Base-by-base conservation (phyloP, 2,113 vertebrate species). In the Sebastes fasciatus region DNA sequence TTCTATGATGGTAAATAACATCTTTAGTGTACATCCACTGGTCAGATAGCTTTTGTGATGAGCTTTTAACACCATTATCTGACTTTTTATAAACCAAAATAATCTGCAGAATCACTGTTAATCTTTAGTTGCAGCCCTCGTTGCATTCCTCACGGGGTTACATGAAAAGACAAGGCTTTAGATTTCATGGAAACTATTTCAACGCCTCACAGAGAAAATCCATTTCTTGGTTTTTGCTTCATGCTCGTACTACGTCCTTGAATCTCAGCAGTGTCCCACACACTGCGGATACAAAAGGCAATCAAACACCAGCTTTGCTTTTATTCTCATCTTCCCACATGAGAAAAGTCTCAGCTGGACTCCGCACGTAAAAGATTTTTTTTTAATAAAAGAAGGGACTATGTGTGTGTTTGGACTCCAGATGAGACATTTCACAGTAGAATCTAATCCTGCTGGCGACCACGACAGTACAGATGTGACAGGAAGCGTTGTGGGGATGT, bases 401-500 rank as follows among this genome's bases (percentile, higher is more conserved):
- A 58, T 23, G n/a, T 58, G 43, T 51, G 34, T 34, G 34, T 34
- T 34, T 34, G 0, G 34, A 8, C 60, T 79, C 19, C 73, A 10
- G 45, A 60, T 8, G 68, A 55, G 51, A 8, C 40, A 11, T 8
- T 34, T 54, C 34, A 43, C 42, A 48, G n/a, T 13, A 5, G 21
- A 51, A 42, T 79, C 19, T 72, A 49, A 19, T 17, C 52, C 49
- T 40, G 58, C 34, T 9, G 62, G 12, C 8, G 4, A 26, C 9
- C 13, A 14, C n/a, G 1, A 23, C 48, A 17, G 55, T 3, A 5
- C 13, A 8, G 5, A 42, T 43, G 66, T 79, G 45, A 81, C 80
- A 77, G 82, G 74, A 86, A 77, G 68, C 45, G n/a, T 6, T 42
- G 19, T 0, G 16, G 17, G 60, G 16, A 34, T 34, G 34, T 34